Percentiles rank a stretch among this genome's conserved stretches.
Evolutionary conservation across 2,888 invertebrate genomes (phyloP).

Genomic region (Zygaena filipendulae): DNA sequence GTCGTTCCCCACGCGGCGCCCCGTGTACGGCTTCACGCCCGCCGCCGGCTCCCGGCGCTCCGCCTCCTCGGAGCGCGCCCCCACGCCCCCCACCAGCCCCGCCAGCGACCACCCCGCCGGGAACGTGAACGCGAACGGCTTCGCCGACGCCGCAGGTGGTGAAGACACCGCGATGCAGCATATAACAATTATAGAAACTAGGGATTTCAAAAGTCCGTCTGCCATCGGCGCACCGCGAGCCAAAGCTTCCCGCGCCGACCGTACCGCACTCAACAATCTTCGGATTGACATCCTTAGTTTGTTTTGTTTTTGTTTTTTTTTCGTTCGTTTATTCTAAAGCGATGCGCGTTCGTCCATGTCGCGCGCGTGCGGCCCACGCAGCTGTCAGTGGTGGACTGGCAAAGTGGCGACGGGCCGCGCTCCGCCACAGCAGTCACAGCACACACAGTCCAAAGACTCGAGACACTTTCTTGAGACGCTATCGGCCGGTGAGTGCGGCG

Average conservation of each 20-base stretch:
- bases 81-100: conserved; percentile 48
- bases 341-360: conserved; percentile 25
- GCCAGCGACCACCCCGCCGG: conserved; percentile 60
- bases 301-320: conserved; percentile 19
- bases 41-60: conserved; percentile 41
- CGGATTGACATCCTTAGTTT: conserved; percentile 59
- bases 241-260: conserved; percentile 47
- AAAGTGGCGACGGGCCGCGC: conserved; percentile 8
- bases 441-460: too few relatives aligned
- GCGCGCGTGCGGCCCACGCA: conserved; percentile 33
- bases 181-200: conserved; percentile 48
- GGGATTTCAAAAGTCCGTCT: conserved; percentile 46
- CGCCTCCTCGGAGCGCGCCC: conserved; percentile 38
- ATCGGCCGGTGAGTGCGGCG: background rate
- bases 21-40: conserved; percentile 71
- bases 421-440: too few relatives aligned
- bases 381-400: conserved; percentile 30
- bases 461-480: conserved; percentile 35
- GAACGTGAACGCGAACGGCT: conserved; percentile 55
- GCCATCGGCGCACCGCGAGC: conserved; percentile 48
- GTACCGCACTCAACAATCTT: conserved; percentile 46
- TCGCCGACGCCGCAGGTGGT: conserved; percentile 53
- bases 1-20: conserved; percentile 72
- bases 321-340: conserved; percentile 6
- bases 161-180: conserved; percentile 55